Conservation (phyloP, 2,113 vertebrate species). For the Microtus oregoni region DNA sequence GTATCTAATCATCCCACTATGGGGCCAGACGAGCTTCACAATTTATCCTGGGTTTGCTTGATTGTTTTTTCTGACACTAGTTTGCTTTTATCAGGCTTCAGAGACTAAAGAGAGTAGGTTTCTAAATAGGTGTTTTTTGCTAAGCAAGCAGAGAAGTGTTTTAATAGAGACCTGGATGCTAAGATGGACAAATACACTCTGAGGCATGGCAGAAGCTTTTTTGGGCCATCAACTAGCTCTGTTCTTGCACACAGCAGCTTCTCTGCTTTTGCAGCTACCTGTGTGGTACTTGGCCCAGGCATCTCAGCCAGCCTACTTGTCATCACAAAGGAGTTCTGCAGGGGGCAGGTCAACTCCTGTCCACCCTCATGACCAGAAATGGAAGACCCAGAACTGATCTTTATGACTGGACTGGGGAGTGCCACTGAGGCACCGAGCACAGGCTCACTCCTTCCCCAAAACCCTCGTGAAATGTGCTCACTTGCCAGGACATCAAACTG, state of each 20-base stretch:
- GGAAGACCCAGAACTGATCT: background rate
- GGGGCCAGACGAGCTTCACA: background rate
- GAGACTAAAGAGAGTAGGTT: slow-evolving; percentile 18
- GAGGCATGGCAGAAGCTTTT: background rate
- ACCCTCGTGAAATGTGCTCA: background rate
- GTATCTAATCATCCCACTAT: background rate
- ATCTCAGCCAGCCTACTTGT: background rate
- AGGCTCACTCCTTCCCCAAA: background rate
- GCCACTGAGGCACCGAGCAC: background rate
- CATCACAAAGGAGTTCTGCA: background rate
- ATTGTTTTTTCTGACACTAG: background rate
- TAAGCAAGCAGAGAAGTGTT: background rate
- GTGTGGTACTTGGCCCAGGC: background rate
- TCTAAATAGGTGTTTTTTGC: background rate
- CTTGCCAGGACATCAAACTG: background rate
- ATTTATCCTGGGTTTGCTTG: background rate
- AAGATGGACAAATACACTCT: background rate
- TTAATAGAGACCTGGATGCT: accelerated
- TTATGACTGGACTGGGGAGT: background rate
- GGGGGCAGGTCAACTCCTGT: background rate
- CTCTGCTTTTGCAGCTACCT: background rate
- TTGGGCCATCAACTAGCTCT: background rate
- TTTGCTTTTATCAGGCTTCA: background rate
- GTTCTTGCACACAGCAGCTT: background rate
- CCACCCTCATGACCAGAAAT: background rate